Evolutionary conservation across 1,140 invertebrate species (phyloP).

Genomic region (Geopemphigus sp.): DNA sequence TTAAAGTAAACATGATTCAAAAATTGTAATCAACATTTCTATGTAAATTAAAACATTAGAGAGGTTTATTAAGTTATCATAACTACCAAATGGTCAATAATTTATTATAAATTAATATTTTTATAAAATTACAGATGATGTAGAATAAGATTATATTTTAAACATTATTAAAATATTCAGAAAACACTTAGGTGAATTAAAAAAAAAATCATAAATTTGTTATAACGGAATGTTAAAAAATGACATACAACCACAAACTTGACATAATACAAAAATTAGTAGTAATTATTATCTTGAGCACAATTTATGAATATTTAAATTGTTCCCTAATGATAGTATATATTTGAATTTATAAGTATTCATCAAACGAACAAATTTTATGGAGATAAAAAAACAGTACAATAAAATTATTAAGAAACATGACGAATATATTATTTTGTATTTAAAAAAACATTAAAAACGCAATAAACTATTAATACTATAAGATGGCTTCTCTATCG

Average conservation of each 20-base stretch:
- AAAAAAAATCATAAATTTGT: no score
- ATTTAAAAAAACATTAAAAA: neutral
- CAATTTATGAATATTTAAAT: no score
- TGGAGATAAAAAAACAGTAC: neutral
- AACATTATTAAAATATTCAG: no score
- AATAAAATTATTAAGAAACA: neutral
- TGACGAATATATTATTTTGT: neutral
- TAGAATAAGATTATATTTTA: no score
- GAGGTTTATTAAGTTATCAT: neutral
- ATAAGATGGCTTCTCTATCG: constrained; percentile 42
- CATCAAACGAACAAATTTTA: neutral
- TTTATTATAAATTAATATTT: neutral
- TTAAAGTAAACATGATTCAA: no score
- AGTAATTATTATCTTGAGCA: no score
- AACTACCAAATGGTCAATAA: neutral
- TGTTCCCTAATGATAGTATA: no score
- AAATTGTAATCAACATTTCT: neutral
- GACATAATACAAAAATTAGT: no score
- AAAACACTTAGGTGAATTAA: no score
- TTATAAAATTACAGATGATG: no score
- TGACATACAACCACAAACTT: no score
- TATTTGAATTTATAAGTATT: neutral
- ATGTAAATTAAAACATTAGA: neutral
- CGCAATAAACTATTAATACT: neutral
- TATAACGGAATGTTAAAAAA: no score